Base-by-base conservation (phyloP, 1,140 invertebrate species). In the Aradophagus sp. region DNA sequence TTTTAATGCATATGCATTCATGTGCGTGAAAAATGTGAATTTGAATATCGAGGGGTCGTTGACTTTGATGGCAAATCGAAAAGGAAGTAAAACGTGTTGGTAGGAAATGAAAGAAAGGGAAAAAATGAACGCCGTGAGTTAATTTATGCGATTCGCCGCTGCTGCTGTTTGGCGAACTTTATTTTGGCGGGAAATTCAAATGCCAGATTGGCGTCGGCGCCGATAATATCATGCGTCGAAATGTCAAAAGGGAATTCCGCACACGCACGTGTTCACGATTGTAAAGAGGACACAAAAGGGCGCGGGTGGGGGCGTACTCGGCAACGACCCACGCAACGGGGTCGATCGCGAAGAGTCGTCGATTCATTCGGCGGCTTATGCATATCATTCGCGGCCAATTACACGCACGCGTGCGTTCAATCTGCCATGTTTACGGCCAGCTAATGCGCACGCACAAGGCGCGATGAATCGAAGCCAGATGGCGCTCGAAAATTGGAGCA, bases 271-370 rank as follows among this genome's bases (percentile, higher is more conserved):
- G n/a, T n/a, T n/a, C n/a, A n/a, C n/a, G n/a, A n/a, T n/a, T n/a
- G n/a, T n/a, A n/a, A n/a, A n/a, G n/a, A n/a, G n/a, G n/a, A n/a
- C n/a, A n/a, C 34, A 42, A 35, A 65, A 34, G 34, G 14, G 20
- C 26, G 23, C 7, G 29, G 44, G 13, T 12, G 42, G 48, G 44
- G 19, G 36, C 36, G 44, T 56, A 56, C 44, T 42, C 27, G 1
- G 27, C 42, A 65, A 48, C 62, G 42, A 56, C 62, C 62, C 62
- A 66, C 62, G 62, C 63, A 68, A 59, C 47, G 48, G 45, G 55
- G 53, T 39, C 55, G 55, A 53, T 39, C 47, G 55, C 16, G 17
- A 16, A 42, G 50, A 10, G 45, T 23, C 23, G 45, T 32, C 20
- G 62, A 58, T 52, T 52, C 38, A 45, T 66, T 56, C 52, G 35